A percentile compares a stretch with the other conserved stretches of the same genome.
phyloP scores from a whole-genome alignment of 2,113 vertebrate species.

The Fulmarus glacialis region DNA sequence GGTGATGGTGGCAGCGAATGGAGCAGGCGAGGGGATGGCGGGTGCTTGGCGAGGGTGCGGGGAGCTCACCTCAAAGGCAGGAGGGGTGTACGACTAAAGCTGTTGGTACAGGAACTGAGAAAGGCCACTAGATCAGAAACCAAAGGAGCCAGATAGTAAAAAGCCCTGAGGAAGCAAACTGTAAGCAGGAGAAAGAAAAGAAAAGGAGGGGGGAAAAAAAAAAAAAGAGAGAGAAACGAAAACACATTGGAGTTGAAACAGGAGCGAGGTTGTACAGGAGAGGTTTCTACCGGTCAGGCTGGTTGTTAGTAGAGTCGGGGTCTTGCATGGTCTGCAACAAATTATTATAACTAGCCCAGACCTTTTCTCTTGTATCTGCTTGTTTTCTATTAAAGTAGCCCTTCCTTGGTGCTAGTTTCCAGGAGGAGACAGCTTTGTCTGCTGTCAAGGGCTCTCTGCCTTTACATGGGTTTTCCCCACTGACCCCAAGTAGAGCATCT shows the following conservation, averaged over 20 bases:
- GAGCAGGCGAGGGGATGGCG: slow-evolving; percentile 41
- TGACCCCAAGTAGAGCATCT: not conserved
- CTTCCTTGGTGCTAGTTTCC: not conserved
- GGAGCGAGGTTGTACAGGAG: not conserved
- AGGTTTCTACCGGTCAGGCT: slow-evolving; percentile 49
- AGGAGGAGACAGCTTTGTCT: not conserved
- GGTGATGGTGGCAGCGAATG: slow-evolving; percentile 29
- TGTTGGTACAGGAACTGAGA: slow-evolving; percentile 95
- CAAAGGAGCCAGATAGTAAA: slow-evolving; percentile 99
- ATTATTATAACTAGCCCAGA: not conserved
- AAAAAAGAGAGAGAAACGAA: slow-evolving; percentile 64
- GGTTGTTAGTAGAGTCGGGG: not conserved
- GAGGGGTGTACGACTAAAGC: slow-evolving; percentile 93
- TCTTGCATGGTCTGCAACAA: not conserved
- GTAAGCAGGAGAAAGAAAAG: slow-evolving; percentile 81
- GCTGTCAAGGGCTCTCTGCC: not conserved
- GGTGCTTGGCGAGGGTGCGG: not conserved
- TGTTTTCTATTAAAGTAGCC: not conserved
- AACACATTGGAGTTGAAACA: slow-evolving; percentile 70
- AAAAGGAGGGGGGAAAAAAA: not conserved
- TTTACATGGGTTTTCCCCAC: not conserved
- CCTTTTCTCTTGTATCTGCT: not conserved
- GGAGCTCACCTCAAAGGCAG: slow-evolving; percentile 98
- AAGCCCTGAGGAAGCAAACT: slow-evolving; percentile 99
- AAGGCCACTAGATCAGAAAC: slow-evolving; percentile 99